phyloP scores from a whole-genome alignment of 2,113 vertebrate genomes.

The Dicentrarchus labrax region DNA sequence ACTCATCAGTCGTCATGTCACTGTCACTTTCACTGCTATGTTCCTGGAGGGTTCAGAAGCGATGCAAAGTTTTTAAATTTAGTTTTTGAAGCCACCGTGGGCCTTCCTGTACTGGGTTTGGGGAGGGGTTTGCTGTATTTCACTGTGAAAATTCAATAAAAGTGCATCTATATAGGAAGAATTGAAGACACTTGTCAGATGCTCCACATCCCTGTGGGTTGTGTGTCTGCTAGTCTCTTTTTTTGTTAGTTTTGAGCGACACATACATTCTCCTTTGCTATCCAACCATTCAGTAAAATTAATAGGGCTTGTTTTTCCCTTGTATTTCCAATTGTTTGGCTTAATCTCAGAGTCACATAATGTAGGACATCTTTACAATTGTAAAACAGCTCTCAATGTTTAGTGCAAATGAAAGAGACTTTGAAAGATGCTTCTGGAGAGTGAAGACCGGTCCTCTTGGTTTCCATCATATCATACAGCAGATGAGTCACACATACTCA shows the following conservation, averaged over 20 bases:
- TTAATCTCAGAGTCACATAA: neutral
- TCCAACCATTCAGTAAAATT: neutral
- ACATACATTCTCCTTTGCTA: conserved; percentile 6
- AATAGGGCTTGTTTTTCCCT: neutral
- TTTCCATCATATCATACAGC: conserved; percentile 42
- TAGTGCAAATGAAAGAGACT: conserved; percentile 4
- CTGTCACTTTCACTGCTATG: neutral
- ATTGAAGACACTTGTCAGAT: conserved; percentile 19
- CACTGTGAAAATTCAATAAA: conserved; percentile 15
- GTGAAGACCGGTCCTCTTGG: neutral
- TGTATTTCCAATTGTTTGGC: neutral
- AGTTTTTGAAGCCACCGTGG: conserved; percentile 15
- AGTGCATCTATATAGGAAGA: neutral
- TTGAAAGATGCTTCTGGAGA: conserved; percentile 4
- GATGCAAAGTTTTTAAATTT: neutral
- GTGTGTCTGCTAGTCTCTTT: neutral
- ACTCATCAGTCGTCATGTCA: conserved; percentile 16
- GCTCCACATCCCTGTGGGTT: neutral
- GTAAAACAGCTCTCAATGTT: conserved; percentile 29
- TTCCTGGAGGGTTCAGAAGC: neutral
- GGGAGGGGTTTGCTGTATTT: neutral
- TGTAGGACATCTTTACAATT: neutral
- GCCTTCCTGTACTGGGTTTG: neutral
- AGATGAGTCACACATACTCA: conserved; percentile 39
- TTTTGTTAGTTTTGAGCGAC: neutral